Evolutionary conservation across 1,140 invertebrate genomes (phyloP), one percentile per base, ranked within the genome.

Genomic region (Ruditapes philippinarum): DNA sequence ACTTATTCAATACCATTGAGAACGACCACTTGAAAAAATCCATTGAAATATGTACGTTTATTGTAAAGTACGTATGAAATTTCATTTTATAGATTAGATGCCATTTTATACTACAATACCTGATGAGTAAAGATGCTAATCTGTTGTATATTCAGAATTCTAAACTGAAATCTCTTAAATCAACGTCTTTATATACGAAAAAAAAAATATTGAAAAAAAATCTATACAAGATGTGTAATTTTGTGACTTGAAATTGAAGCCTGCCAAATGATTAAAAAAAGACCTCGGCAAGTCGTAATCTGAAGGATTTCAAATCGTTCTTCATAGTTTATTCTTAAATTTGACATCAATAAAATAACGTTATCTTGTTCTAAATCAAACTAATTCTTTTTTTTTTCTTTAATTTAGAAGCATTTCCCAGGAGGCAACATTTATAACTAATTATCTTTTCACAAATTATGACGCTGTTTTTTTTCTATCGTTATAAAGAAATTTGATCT

Each of bases 401-500:
- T 40, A 70, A 70, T 38, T 70, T 70, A 70, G 65, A 70, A 36
- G 14, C 33, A n/a, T 36, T 70, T 70, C 65, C 65, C 65, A 70
- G 65, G 65, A 70, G 73, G 73, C 25, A 54, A 78, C 74, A 51
- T 78, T 54, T 78, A 78, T 36, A 51, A 78, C 45, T 78, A 78
- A 78, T 78, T 78, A 70, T 70, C 45, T 83, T 65, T 70, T 49
- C 31, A 62, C 60, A 68, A 83, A 70, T 83, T 70, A 86, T 86
- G 49, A 74, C 45, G 51, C 83, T 60, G 42, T 57, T 76, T n/a
- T n/a, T n/a, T n/a, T 84, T 33, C 40, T 84, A 70, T 57, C 31
- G 25, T 70, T 80, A 36, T 62, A 45, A 45, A 51, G 85, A 80
- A 88, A 88, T 60, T 80, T 70, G 85, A 88, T 65, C 74, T 78